These are phyloP conservation scores for Macaria notata DNA, from an alignment of 2,888 invertebrate species.

Conservation along the genomic window DNA sequence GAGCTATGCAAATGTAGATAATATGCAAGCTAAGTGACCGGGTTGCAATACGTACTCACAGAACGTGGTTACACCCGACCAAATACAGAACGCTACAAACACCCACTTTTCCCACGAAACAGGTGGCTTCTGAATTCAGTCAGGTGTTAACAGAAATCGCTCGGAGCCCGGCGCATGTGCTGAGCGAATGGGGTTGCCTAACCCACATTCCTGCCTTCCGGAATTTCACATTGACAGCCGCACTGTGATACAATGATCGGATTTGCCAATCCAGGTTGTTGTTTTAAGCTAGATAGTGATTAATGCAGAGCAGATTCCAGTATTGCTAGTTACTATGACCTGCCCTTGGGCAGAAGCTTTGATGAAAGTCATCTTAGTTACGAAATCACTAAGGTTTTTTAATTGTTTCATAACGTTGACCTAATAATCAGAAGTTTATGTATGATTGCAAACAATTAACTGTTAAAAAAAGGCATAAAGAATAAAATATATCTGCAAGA, in stretches of 20 bases:
- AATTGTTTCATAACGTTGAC: no score
- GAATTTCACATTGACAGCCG: constrained; percentile 73
- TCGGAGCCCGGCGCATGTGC: constrained; percentile 68
- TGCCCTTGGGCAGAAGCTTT: no score
- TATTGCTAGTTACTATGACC: no score
- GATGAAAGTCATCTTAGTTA: no score
- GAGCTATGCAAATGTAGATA: constrained; percentile 77
- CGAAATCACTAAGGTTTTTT: no score
- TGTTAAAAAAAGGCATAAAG: no score
- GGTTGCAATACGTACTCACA: constrained; percentile 68
- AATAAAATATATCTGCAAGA: no score
- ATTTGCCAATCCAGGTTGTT: constrained; percentile 44
- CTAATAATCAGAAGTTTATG: no score
- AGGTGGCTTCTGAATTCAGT: constrained; percentile 54
- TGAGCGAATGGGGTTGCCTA: constrained; percentile 73
- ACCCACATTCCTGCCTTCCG: constrained; percentile 77
- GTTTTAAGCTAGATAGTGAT: constrained; percentile 27
- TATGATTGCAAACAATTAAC: no score
- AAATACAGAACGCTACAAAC: constrained; percentile 55
- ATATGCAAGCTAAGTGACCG: constrained; percentile 75
- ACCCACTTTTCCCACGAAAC: constrained; percentile 40
- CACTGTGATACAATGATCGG: constrained; percentile 59
- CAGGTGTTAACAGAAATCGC: constrained; percentile 69
- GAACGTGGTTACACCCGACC: constrained; percentile 68
- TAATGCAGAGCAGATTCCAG: no score